Evolutionary conservation across 2,113 vertebrate genomes (phyloP).

Genomic region (Psittacara wagleri): DNA sequence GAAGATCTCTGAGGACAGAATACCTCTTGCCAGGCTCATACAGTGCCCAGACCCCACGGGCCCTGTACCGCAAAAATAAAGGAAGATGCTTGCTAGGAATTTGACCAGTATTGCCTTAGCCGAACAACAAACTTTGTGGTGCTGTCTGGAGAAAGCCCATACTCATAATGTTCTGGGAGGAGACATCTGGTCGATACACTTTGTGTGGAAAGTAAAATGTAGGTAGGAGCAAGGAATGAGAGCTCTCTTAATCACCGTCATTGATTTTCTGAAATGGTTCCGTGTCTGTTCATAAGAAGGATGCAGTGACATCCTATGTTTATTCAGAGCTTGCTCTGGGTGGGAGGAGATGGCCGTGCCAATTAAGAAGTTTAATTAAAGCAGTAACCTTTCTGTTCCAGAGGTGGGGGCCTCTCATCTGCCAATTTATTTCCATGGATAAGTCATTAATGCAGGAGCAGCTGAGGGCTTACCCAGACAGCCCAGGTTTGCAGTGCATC

Average conservation of each 20-base stretch:
- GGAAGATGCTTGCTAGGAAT: neutral
- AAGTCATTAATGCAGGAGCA: constrained; percentile 15
- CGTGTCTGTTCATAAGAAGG: constrained; percentile 1
- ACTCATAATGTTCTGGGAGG: neutral
- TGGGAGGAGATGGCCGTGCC: neutral
- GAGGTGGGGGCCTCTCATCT: constrained; percentile 3
- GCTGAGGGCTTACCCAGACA: neutral
- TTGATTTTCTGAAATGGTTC: constrained; percentile 45
- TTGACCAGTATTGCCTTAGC: neutral
- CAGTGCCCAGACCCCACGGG: neutral
- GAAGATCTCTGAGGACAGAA: neutral
- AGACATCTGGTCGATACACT: constrained; percentile 45
- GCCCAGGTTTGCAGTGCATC: neutral
- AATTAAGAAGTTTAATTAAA: constrained; percentile 61
- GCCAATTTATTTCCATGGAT: constrained; percentile 35
- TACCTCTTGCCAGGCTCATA: neutral
- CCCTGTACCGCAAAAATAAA: neutral
- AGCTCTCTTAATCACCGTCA: constrained; percentile 46
- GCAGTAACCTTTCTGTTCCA: constrained; percentile 29
- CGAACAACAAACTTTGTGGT: neutral
- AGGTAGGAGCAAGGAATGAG: constrained; percentile 17
- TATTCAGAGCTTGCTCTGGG: neutral
- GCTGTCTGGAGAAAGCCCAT: neutral
- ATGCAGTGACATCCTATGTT: constrained; percentile 22
- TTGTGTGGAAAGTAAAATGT: constrained; percentile 40